Evolutionary conservation across 2,888 invertebrate genomes (phyloP), one percentile per base, ranked within the genome.

Genomic region (Orthosia incerta): DNA sequence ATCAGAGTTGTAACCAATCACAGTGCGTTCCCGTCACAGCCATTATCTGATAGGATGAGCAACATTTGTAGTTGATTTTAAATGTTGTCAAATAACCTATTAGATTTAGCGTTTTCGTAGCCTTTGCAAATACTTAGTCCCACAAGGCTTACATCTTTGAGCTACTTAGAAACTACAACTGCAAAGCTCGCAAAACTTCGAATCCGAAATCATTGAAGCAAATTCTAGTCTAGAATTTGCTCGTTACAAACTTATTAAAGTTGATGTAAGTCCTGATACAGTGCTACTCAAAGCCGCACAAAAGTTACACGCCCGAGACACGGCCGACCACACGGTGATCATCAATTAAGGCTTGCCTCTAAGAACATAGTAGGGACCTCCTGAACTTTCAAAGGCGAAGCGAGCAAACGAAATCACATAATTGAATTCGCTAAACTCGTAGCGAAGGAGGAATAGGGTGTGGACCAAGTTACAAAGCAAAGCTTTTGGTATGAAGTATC

Each of bases 381-480:
- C 26, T 56, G 55, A 79, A 82, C 64, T 85, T 82, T 70, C 71
- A 50, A 71, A 78, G 55, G 50, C 59, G 26, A 68, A 75, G 50
- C 72, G 60, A 76, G 65, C 53, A 73, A 83, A 83, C 57, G 53
- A 74, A 83, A 82, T 76, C 61, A 85, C 65, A 68, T 75, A 79
- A 82, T 80, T 85, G 70, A 82, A 80, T 85, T 83, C 16, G 53
- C 23, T 23, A 69, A 73, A 77, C 74, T 79, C 50, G 15, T 68
- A 53, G 71, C 55, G 57, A 65, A 73, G 45, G 20, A 46, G 26
- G 51, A 53, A 31, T 69, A 39, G 23, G 11, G 31, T 39, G 15
- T 59, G 56, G 39, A 18, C 60, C 64, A 64, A 69, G 48, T 12
- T 5, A 68, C 4, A 45, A 9, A 12, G 20, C 48, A 48, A 18